Evolutionary conservation across 2,113 vertebrate genomes (phyloP).

Genomic region (Glareola pratincola): DNA sequence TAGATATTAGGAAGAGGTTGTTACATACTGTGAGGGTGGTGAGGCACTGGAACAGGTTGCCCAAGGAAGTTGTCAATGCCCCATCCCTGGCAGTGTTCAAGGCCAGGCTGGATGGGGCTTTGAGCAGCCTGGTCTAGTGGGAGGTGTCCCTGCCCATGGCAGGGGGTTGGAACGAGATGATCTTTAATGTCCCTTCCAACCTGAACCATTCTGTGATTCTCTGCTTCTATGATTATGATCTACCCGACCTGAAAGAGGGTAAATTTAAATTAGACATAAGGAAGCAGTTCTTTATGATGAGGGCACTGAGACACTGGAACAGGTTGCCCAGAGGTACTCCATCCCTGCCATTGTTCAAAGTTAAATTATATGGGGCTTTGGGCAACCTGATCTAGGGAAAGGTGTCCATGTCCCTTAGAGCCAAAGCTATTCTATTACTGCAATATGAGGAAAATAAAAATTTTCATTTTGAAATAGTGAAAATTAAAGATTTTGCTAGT

Average conservation of each 20-base stretch:
- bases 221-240: not conserved
- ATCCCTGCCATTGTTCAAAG: not conserved
- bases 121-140: not conserved
- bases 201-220: not conserved
- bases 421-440: not conserved
- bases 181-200: not conserved
- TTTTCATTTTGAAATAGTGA: not conserved
- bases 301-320: not conserved
- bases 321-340: not conserved
- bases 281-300: not conserved
- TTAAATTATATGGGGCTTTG: not conserved
- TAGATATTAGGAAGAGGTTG: not conserved
- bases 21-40: not conserved
- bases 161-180: not conserved
- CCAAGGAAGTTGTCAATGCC: not conserved
- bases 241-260: not conserved
- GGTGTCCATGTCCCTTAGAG: not conserved
- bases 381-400: not conserved
- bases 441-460: not conserved
- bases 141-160: not conserved
- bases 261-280: not conserved
- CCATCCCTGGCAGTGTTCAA: not conserved
- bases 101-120: not conserved
- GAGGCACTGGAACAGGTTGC: not conserved
- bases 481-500: not conserved